Conservation (phyloP, 2,113 vertebrate genomes). For the Tinamus guttatus region DNA sequence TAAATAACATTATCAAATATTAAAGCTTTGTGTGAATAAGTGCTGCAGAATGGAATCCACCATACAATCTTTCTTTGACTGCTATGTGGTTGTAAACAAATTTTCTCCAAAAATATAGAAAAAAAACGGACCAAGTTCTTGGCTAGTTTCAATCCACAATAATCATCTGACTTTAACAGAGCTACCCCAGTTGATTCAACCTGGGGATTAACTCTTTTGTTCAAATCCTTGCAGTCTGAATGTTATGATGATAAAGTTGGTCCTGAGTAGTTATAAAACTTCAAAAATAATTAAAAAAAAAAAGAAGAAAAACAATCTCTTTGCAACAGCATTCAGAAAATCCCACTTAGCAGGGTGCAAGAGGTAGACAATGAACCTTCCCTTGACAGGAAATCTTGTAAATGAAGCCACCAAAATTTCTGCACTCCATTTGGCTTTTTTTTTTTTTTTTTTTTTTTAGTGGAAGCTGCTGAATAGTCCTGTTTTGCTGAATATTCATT, state of each 20-base stretch:
- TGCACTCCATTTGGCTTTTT: background rate
- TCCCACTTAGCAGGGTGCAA: background rate
- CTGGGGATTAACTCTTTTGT: background rate
- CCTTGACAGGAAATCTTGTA: background rate
- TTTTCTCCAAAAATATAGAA: background rate
- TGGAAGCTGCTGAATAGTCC: background rate
- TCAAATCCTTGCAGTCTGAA: accelerated
- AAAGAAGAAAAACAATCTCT: background rate
- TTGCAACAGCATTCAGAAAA: background rate
- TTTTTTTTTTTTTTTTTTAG: background rate
- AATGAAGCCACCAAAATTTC: background rate
- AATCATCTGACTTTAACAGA: background rate
- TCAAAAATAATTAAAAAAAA: background rate
- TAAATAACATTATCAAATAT: conserved; percentile 40
- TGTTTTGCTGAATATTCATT: background rate
- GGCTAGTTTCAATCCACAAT: background rate
- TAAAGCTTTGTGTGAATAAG: conserved; percentile 24
- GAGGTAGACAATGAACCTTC: background rate
- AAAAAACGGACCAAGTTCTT: background rate
- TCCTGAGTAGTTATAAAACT: no score
- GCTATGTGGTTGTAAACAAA: background rate
- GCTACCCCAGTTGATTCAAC: background rate
- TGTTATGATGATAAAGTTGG: background rate
- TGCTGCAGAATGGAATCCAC: background rate
- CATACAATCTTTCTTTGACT: background rate